Evolutionary conservation across 2,113 vertebrate species (phyloP), one percentile per base, ranked within the genome.

Genomic region (Syngnathus typhle): DNA sequence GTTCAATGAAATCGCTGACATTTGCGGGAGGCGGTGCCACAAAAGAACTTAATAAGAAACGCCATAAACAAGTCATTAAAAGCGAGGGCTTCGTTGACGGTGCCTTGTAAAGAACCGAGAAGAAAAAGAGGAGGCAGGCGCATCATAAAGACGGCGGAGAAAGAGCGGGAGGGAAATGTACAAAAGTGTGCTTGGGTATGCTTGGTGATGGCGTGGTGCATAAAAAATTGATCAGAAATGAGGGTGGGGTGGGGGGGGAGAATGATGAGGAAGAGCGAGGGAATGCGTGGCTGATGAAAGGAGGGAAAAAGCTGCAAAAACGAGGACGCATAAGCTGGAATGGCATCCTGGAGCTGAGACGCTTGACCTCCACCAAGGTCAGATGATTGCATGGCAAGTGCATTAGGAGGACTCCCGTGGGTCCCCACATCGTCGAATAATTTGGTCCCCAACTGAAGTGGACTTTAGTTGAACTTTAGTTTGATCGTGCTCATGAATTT

Each of bases 191-290:
- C 82, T 76, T 83, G 78, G 79, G 80, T 32, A 32, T 32, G 27
- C 27, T 32, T 32, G 27, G 80, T 85, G 84, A 88, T 83, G 79
- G 85, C 78, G 79, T 85, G 82, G 87, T 85, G 79, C 80, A 89
- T 87, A 83, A 88, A 86, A 88, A 86, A 89, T 89, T 83, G 81
- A 88, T 88, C 84, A 85, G 80, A 88, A 87, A 86, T 82, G 72
- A 83, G 76, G 67, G 65, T 64, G 76, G 72, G 79, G 76, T 71
- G 10, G 4, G 61, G 21, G 21, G 11, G 44, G 44, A 46, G 15
- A 15, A 47, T 47, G 44, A 16, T 47, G 75, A 70, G 47, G 5
- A 63, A 10, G 38, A 23, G 69, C 27, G 69, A 61, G 70, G 78
- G 76, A 46, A 5, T 70, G 74, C 70, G 59, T 5, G 43, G 39